Evolutionary conservation across 2,888 invertebrate genomes (phyloP).

Genomic region (Osmoderma eremita): DNA sequence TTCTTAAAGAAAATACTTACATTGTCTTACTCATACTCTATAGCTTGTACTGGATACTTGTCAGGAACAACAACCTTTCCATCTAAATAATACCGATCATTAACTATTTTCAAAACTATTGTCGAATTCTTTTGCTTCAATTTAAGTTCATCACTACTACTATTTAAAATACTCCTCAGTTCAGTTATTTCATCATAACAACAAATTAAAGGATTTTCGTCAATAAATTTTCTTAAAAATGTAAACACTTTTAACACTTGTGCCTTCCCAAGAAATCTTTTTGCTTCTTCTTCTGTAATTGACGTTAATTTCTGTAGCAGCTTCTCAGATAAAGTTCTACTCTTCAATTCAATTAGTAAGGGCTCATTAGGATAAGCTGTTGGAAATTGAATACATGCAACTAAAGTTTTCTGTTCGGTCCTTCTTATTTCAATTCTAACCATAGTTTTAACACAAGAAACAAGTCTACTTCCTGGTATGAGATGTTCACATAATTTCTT

Average conservation of each 20-base stretch:
- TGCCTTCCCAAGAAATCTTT: conserved; percentile 69
- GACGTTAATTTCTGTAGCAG: conserved; percentile 71
- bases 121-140: conserved; percentile 74
- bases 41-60: conserved; percentile 69
- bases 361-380: conserved; percentile 70
- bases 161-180: conserved; percentile 66
- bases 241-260: conserved; percentile 70
- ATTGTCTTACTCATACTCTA: conserved; percentile 62
- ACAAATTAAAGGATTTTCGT: conserved; percentile 76
- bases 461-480: conserved; percentile 70
- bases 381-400: conserved; percentile 75
- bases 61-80: conserved; percentile 71
- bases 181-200: conserved; percentile 76
- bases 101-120: conserved; percentile 68
- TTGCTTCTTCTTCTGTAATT: conserved; percentile 71
- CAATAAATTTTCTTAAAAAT: conserved; percentile 73
- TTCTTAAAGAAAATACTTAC: conserved; percentile 1
- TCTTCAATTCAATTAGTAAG: conserved; percentile 75
- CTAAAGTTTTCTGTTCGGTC: conserved; percentile 71
- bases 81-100: conserved; percentile 71
- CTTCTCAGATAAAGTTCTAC: conserved; percentile 73
- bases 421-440: conserved; percentile 75
- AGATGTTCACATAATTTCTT: conserved; percentile 71
- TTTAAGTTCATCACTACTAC: conserved; percentile 69
- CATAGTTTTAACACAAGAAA: conserved; percentile 73